A percentile compares a stretch with the other conserved stretches of the same genome.
Evolutionary conservation across 2,797 vertebrate species (phyloP).

Genomic region (Coreius guichenoti): DNA sequence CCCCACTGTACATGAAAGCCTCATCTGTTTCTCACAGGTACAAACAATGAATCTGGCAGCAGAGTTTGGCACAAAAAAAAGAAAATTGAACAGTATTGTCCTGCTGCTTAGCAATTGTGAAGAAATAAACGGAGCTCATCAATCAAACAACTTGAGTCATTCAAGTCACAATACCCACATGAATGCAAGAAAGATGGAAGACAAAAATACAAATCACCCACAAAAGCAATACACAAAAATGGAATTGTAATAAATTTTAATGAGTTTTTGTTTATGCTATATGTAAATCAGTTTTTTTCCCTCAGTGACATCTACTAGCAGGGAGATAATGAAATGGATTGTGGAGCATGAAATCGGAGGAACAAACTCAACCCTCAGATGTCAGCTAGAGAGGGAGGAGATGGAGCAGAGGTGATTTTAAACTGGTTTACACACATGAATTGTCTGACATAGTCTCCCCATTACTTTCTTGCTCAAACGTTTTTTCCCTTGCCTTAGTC

Average conservation of each 20-base stretch:
- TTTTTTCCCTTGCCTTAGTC: background rate
- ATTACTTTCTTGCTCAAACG: background rate
- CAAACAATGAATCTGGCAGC: slow-evolving; percentile 1
- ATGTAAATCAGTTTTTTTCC: background rate
- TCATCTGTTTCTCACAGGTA: slow-evolving; percentile 6
- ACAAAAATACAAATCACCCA: background rate
- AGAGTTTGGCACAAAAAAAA: background rate
- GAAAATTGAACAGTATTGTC: background rate
- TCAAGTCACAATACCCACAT: background rate
- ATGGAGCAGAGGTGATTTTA: background rate
- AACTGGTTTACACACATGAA: slow-evolving; percentile 1
- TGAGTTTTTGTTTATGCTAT: slow-evolving; percentile 1
- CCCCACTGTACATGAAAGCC: background rate
- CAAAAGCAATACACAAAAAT: background rate
- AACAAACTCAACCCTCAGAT: background rate
- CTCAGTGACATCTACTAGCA: background rate
- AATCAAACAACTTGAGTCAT: background rate
- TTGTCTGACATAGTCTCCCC: background rate
- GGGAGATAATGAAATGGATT: slow-evolving; percentile 19
- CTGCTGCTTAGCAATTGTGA: slow-evolving; percentile 13
- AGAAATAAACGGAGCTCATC: slow-evolving; percentile 7
- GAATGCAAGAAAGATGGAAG: background rate
- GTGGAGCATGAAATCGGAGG: background rate
- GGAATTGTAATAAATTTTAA: background rate
- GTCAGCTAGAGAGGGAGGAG: background rate